Base-by-base conservation (phyloP, 2,113 vertebrate genomes). In the Caracal caracal region DNA sequence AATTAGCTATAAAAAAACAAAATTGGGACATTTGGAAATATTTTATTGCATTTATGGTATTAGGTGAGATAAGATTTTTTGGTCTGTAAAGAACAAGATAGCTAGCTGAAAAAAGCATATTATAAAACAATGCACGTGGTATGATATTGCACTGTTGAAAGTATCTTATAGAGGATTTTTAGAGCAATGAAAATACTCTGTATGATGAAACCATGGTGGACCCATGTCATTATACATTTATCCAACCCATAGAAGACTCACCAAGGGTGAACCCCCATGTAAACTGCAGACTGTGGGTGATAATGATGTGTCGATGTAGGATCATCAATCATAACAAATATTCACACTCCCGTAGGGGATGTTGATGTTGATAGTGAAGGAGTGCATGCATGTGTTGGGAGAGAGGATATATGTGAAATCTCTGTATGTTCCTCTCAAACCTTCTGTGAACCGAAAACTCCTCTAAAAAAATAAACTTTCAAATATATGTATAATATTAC, bases 21-120 rank as follows among this genome's bases (percentile, higher is more conserved):
- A 96, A 86, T 86, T 95, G 59, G 83, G 61, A 93, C 37, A 82
- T 86, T 40, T 79, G 87, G 73, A 86, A 82, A 93, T 89, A 79
- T 43, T 79, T 73, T 71, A 47, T 10, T 40, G 51, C 88, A 35
- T 86, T 95, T 90, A 53, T 68, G 51, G 16, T 75, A 85, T 68
- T 49, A 59, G 47, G 83, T 71, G 61, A 84, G 15, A 65, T 35
- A 70, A 88, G 85, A 85, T 63, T 1, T 63, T 66, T 71, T 91
- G 43, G 76, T 90, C 26, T 90, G 17, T 91, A 71, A 75, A 94
- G 6, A 78, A 35, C 53, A 61, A 96, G n/a, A 83, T 16, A 79
- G 15, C n/a, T 49, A 94, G 76, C 53, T 73, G 33, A 71, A 96
- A 92, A 51, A 70, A 19, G 4, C 13, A 76, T 47, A 76, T 70